Conservation (phyloP, 2,797 vertebrate species). For the Acanthurus leucopareius region DNA sequence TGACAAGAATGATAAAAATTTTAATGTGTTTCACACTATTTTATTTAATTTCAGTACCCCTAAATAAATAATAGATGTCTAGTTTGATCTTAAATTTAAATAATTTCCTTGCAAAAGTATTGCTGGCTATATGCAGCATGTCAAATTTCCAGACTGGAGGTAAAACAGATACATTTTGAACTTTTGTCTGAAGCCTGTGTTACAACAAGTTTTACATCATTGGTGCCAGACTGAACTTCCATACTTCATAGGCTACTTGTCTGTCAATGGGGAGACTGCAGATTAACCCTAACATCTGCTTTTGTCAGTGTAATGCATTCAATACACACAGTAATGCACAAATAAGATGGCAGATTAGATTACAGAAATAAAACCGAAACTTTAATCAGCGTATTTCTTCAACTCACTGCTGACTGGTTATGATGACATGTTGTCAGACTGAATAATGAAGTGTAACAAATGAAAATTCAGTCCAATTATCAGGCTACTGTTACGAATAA, state of each 20-base stretch:
- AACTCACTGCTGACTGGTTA: constrained; percentile 3
- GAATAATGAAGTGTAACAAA: constrained; percentile 37
- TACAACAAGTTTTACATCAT: neutral
- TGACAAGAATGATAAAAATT: neutral
- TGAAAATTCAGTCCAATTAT: constrained; percentile 1
- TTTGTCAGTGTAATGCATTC: neutral
- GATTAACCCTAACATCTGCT: neutral
- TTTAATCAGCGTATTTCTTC: neutral
- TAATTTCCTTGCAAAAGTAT: neutral
- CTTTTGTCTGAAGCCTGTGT: neutral
- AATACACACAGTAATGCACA: neutral
- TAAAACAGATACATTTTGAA: neutral
- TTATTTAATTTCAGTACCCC: neutral
- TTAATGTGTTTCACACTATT: neutral
- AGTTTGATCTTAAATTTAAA: neutral
- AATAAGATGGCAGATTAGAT: neutral
- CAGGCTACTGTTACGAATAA: constrained; percentile 8
- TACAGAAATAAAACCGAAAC: neutral
- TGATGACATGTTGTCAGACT: neutral
- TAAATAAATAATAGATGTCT: neutral
- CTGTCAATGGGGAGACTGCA: neutral
- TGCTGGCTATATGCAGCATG: neutral
- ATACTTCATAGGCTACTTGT: too few species aligned
- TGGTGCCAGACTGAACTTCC: neutral
- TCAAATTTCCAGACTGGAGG: neutral